Evolutionary conservation across 2,113 vertebrate genomes (phyloP), one percentile per base, ranked within the genome.

Genomic region (Rhodinocichla rosea): DNA sequence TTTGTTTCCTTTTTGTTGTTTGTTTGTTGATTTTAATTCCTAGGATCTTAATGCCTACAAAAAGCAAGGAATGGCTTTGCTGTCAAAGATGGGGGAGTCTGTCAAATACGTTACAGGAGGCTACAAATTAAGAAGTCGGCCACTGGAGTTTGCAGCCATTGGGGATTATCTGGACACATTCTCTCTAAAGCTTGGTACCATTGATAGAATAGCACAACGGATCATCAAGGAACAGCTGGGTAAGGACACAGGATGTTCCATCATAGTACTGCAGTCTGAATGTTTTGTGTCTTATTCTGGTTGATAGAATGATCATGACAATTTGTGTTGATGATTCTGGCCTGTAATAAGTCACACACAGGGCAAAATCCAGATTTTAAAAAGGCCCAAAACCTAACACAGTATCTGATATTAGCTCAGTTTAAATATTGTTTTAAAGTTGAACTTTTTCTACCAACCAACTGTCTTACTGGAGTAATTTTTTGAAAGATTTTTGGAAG

Each of bases 161-260:
- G 98, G 98, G 3, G 99, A 99, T 8, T 99, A 99, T 96, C 96
- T 99, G 89, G 99, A 99, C 76, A 98, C 98, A 0, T 99, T 99
- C 96, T 98, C 97, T 40, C 98, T 99, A 91, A 99, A 99, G 83
- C 98, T 99, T 92, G 99, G 99, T 82, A 99, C 99, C 82, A 99
- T 99, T 40, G 99, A 99, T 91, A 98, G 99, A 92, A 99, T 99
- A 97, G 98, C 99, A 86, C 99, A 99, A 95, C 98, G 99, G 82
- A 99, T 99, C 97, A 99, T 99, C 94, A 99, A 99, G 89, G 99
- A 99, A 83, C 99, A 99, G 97, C 92, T 99, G 94, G 99, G 99
- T 99, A 97, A 97, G 95, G 49, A 57, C 11, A 9, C 39, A 40
- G 71, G n/a, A 3, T 45, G 18, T 74, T 92, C 15, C 52, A 3